These are phyloP conservation scores for Trachelus stipa DNA, from an alignment of 2,888 invertebrate species.

Conservation along the genomic window DNA sequence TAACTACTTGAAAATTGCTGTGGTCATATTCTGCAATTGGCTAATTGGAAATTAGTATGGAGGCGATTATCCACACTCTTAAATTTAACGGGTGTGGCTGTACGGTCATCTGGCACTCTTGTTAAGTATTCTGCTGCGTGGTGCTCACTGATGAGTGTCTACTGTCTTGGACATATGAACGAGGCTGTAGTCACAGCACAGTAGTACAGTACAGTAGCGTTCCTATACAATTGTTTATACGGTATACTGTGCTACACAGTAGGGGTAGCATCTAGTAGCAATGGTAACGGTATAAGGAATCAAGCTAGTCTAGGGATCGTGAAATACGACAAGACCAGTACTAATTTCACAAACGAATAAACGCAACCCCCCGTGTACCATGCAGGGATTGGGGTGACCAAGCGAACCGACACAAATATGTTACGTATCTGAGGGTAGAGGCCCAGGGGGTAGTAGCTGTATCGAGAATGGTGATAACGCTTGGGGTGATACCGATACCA, in stretches of 20 bases:
- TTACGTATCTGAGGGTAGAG: conserved; percentile 31
- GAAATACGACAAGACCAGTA: conserved; percentile 62
- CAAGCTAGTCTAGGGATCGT: neutral
- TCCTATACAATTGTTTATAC: neutral
- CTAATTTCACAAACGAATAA: conserved; percentile 67
- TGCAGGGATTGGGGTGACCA: conserved; percentile 37
- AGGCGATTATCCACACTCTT: neutral
- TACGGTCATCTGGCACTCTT: neutral
- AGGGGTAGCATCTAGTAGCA: neutral
- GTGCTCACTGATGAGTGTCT: neutral
- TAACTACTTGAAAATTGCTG: neutral
- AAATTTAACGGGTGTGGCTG: neutral
- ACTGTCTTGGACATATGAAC: neutral
- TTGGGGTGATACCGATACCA: conserved; percentile 60
- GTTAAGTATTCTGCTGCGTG: neutral
- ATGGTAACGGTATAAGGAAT: neutral
- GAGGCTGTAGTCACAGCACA: neutral
- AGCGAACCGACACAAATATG: conserved; percentile 46
- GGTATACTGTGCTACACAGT: neutral
- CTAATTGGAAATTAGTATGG: neutral
- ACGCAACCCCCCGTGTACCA: conserved; percentile 41
- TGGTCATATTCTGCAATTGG: neutral
- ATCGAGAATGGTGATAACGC: conserved; percentile 23
- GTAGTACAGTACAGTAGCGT: neutral
- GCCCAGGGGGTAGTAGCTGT: conserved; percentile 20